These are phyloP conservation scores for Ceratina japonica DNA, from an alignment of 1,140 invertebrate genomes.

Conservation along the genomic window DNA sequence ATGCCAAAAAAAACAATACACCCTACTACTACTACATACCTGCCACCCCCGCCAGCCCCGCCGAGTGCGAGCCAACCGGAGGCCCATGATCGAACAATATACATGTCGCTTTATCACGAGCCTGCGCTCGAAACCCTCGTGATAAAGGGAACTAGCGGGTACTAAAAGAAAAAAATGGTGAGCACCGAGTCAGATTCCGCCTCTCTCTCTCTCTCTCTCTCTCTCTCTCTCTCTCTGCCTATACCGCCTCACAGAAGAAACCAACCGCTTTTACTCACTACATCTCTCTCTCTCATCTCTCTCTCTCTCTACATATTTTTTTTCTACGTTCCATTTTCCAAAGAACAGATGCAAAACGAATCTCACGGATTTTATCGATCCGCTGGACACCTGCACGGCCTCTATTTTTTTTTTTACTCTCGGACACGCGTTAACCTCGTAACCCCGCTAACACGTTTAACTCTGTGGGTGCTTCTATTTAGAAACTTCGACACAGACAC, in stretches of 20 bases:
- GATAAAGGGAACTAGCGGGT: conserved; percentile 68
- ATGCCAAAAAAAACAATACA: conserved; percentile 3
- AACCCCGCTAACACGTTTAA: conserved; percentile 64
- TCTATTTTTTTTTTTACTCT: conserved; percentile 43
- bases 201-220: conserved; percentile 64
- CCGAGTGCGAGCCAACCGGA: conserved; percentile 78
- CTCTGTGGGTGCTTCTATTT: conserved; percentile 57
- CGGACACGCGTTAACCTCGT: conserved; percentile 52
- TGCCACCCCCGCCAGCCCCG: conserved; percentile 77
- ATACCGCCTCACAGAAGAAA: conserved; percentile 36
- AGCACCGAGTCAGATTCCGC: conserved; percentile 76
- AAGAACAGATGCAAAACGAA: neutral
- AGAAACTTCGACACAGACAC: conserved; percentile 21
- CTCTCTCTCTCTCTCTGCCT: conserved; percentile 49
- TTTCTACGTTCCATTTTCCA: neutral
- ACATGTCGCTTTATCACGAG: conserved; percentile 66
- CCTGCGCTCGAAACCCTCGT: conserved; percentile 64
- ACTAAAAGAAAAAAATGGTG: conserved; percentile 72
- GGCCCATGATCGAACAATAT: conserved; percentile 62
- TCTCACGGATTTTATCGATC: conserved; percentile 31
- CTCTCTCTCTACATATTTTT: conserved; percentile 1
- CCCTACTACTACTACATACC: conserved; percentile 65
- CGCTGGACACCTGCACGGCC: conserved; percentile 56
- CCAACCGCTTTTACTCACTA: conserved; percentile 7
- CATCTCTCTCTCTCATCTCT: neutral